Percentiles rank a stretch among this genome's conserved stretches.
Evolutionary conservation across 2,888 invertebrate species (phyloP).

Genomic region (Luperina testacea): DNA sequence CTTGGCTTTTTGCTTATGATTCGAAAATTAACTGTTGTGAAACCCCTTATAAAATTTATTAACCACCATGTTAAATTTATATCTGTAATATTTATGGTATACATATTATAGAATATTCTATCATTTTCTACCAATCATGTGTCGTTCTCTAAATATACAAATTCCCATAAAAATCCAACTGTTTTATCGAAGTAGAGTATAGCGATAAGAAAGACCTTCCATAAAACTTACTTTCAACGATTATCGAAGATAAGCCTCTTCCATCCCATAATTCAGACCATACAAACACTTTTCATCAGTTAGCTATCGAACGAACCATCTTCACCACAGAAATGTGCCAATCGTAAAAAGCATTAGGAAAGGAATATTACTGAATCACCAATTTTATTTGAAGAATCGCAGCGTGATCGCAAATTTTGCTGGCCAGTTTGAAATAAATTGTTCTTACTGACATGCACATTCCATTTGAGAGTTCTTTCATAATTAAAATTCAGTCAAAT

Average conservation of each 20-base stretch:
- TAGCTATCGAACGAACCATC: constrained; percentile 6
- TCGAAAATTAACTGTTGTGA: background rate
- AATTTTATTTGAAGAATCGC: constrained; percentile 17
- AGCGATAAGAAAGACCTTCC: background rate
- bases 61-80: too few species aligned
- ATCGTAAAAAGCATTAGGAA: constrained; percentile 2
- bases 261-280: background rate
- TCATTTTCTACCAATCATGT: background rate
- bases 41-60: background rate
- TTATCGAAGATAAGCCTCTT: background rate
- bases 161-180: background rate
- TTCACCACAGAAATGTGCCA: background rate
- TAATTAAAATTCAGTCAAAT: background rate
- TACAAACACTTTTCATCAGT: constrained; percentile 29
- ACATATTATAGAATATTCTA: too few species aligned
- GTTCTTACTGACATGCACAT: background rate
- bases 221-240: constrained; percentile 27
- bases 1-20: background rate
- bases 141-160: background rate
- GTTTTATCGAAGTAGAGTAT: background rate
- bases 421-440: background rate
- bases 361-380: constrained; percentile 1
- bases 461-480: background rate
- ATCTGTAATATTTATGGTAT: too few species aligned
- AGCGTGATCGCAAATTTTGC: background rate